phyloP scores from a whole-genome alignment of 30 jellyfish, hydroid and myxozoan species.

The Catostylus mosaicus region DNA sequence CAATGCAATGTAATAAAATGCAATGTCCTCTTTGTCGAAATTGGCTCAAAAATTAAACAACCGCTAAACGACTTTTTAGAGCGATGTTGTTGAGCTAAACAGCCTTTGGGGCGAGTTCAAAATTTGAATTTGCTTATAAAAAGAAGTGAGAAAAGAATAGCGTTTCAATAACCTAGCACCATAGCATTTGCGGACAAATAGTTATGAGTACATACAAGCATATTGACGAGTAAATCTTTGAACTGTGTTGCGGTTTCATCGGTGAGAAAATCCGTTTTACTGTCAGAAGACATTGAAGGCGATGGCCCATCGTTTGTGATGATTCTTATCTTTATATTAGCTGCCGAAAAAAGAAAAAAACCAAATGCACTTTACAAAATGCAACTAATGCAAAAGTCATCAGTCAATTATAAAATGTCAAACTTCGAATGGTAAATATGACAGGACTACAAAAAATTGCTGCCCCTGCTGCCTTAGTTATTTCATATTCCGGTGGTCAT shows the following conservation, averaged over 20 bases:
- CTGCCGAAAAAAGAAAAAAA: conserved; percentile 38
- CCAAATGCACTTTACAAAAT: background rate
- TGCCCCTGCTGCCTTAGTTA: too few relatives aligned
- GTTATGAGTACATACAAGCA: conserved; percentile 63
- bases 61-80: too few relatives aligned
- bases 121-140: too few relatives aligned
- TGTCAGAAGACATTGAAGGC: conserved; percentile 25
- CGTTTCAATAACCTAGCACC: background rate
- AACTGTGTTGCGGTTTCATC: conserved; percentile 76
- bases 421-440: too few relatives aligned
- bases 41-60: too few relatives aligned
- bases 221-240: conserved; percentile 81
- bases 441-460: too few relatives aligned
- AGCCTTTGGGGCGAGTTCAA: too few relatives aligned
- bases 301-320: conserved; percentile 72
- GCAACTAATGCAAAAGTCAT: background rate
- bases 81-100: too few relatives aligned
- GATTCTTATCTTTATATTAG: conserved; percentile 76
- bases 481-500: too few relatives aligned
- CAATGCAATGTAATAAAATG: too few relatives aligned
- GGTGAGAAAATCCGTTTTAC: conserved; percentile 41
- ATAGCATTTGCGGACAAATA: background rate
- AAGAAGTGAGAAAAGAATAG: background rate
- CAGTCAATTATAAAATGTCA: background rate
- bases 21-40: too few relatives aligned